These are phyloP conservation scores for Podotricha telesiphe DNA, from an alignment of 2,888 invertebrate species.

Conservation along the genomic window DNA sequence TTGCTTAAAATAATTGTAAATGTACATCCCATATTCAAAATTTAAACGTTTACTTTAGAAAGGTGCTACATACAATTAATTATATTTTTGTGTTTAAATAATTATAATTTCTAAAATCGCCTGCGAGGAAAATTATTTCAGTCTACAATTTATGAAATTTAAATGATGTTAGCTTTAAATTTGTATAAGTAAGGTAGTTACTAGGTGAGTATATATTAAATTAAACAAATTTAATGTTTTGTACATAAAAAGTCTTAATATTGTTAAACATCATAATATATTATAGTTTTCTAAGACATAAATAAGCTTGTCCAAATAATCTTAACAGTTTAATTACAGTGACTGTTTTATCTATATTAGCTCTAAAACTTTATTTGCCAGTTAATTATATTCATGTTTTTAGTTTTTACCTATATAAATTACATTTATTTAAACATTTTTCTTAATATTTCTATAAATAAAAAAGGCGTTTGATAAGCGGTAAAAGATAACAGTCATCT, in stretches of 20 bases:
- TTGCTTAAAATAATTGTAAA: not conserved
- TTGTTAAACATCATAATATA: too few relatives aligned
- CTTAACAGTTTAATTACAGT: too few relatives aligned
- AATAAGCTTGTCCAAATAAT: too few relatives aligned
- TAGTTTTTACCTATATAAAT: too few relatives aligned
- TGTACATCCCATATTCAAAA: not conserved
- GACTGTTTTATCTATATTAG: too few relatives aligned
- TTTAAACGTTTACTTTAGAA: conserved; percentile 7
- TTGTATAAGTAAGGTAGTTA: not conserved
- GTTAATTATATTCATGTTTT: too few relatives aligned
- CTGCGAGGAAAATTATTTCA: not conserved
- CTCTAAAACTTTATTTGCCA: too few relatives aligned
- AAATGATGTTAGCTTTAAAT: not conserved
- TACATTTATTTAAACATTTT: not conserved
- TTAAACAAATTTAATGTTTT: too few relatives aligned
- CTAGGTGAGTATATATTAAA: too few relatives aligned
- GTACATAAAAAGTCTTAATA: too few relatives aligned
- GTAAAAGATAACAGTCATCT: not conserved
- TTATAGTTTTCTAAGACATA: too few relatives aligned
- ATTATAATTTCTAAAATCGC: not conserved
- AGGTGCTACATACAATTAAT: conserved; percentile 2
- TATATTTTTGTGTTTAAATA: not conserved
- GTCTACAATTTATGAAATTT: conserved; percentile 1
- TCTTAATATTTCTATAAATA: not conserved
- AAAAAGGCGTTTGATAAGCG: not conserved